A percentile compares a stretch with the other conserved stretches of the same genome.
phyloP scores from a whole-genome alignment of 2,797 vertebrate genomes.

The Labroides dimidiatus region DNA sequence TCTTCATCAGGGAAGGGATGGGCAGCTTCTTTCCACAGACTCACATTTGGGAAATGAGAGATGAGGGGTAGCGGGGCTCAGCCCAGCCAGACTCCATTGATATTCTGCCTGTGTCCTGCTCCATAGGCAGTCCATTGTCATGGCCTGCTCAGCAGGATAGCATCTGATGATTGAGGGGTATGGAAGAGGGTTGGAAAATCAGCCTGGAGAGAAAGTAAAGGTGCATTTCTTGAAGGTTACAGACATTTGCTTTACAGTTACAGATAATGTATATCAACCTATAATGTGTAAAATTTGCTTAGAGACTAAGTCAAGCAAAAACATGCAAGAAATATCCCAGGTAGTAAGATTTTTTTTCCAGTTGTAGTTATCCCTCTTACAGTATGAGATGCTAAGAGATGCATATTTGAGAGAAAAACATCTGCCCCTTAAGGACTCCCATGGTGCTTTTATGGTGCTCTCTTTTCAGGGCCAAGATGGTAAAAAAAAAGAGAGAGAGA shows the following conservation, averaged over 20 bases:
- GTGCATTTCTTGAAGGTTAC: conserved; percentile 61
- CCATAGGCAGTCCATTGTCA: conserved; percentile 81
- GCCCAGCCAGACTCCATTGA: conserved; percentile 70
- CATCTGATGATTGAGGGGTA: conserved; percentile 75
- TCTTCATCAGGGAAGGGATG: conserved; percentile 59
- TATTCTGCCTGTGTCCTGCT: conserved; percentile 75
- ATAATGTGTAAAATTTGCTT: conserved; percentile 10
- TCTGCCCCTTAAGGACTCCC: not conserved
- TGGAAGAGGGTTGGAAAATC: conserved; percentile 62
- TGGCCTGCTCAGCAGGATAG: conserved; percentile 70
- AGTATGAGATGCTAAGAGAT: not conserved
- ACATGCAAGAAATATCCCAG: not conserved
- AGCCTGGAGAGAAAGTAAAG: conserved; percentile 56
- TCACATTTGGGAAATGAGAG: conserved; percentile 77
- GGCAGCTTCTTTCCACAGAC: conserved; percentile 56
- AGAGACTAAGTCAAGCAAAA: not conserved
- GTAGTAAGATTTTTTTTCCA: not conserved
- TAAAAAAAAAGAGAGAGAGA: not conserved
- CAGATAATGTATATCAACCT: conserved; percentile 10
- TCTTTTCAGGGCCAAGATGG: conserved; percentile 5
- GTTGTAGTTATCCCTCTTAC: not conserved
- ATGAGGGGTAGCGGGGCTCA: conserved; percentile 64
- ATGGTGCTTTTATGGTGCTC: not conserved
- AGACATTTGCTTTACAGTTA: conserved; percentile 21
- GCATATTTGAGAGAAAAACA: conserved; percentile 2